phyloP scores from a whole-genome alignment of 1,140 invertebrate genomes.

The Psix sp. region DNA sequence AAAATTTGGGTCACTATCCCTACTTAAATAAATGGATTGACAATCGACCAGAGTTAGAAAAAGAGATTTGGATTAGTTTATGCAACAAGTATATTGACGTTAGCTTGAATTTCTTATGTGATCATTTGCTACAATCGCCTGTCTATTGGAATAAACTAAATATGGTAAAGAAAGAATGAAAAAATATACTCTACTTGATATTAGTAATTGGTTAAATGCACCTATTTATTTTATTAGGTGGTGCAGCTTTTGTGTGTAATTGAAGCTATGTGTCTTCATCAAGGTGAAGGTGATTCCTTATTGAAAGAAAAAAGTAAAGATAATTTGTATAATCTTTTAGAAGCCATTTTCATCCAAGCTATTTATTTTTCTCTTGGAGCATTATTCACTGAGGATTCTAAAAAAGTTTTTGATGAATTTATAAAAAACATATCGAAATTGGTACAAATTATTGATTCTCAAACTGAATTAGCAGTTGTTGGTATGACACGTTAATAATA shows the following conservation, averaged over 20 bases:
- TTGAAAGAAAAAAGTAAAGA: slow-evolving; percentile 10
- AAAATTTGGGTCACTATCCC: slow-evolving; percentile 89
- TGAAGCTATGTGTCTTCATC: slow-evolving; percentile 79
- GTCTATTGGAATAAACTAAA: too few species aligned
- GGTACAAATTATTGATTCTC: slow-evolving; percentile 80
- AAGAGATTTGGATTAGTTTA: slow-evolving; percentile 78
- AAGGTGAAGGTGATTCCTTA: slow-evolving; percentile 45
- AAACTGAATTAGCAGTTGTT: slow-evolving; percentile 80
- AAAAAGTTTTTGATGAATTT: slow-evolving; percentile 86
- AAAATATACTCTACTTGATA: too few species aligned
- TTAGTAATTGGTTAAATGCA: too few species aligned
- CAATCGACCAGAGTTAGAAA: slow-evolving; percentile 76
- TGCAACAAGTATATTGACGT: slow-evolving; percentile 86
- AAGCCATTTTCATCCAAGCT: slow-evolving; percentile 78
- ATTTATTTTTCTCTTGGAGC: slow-evolving; percentile 92
- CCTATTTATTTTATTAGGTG: slow-evolving; percentile 85
- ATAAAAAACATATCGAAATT: slow-evolving; percentile 86
- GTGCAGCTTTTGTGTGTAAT: slow-evolving; percentile 88
- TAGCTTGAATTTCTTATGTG: slow-evolving; percentile 86
- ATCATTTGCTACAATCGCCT: too few species aligned
- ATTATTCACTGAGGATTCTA: slow-evolving; percentile 82
- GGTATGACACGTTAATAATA: slow-evolving; percentile 70
- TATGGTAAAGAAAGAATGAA: slow-evolving; percentile 79
- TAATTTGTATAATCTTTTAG: slow-evolving; percentile 62
- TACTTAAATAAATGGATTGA: slow-evolving; percentile 87